Conservation (phyloP, 2,888 invertebrate species). For the Ophion obscuratus region DNA sequence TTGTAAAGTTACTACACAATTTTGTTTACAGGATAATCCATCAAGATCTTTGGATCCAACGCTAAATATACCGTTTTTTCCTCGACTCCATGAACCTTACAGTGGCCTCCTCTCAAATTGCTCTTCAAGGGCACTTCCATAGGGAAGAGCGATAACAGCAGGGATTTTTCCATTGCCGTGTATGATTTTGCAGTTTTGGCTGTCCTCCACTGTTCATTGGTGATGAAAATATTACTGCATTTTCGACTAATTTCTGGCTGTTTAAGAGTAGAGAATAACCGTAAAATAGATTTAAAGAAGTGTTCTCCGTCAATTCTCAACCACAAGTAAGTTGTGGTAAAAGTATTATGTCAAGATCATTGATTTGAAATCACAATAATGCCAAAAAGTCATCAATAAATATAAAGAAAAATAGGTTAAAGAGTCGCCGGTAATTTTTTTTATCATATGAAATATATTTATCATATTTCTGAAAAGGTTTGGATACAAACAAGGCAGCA, state of each 20-base stretch:
- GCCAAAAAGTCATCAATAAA: slow-evolving; percentile 2
- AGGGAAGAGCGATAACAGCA: no score
- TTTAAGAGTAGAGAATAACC: slow-evolving; percentile 1
- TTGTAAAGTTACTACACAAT: slow-evolving; percentile 14
- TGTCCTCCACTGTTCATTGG: slow-evolving; percentile 24
- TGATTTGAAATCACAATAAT: neutral
- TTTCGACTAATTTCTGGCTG: slow-evolving; percentile 33
- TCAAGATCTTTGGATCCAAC: slow-evolving; percentile 11
- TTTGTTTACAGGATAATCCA: slow-evolving; percentile 31
- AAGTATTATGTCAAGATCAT: no score
- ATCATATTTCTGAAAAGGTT: neutral
- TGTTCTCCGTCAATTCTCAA: no score
- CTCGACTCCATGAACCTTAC: slow-evolving; percentile 20
- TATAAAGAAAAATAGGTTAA: slow-evolving; percentile 4
- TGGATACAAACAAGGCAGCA: neutral
- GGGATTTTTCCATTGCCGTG: no score
- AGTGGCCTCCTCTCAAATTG: no score
- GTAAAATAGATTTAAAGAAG: no score
- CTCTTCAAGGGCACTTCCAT: no score
- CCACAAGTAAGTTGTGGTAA: neutral
- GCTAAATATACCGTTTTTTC: neutral
- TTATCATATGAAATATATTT: slow-evolving; percentile 7
- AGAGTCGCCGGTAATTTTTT: neutral
- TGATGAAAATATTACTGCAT: slow-evolving; percentile 22
- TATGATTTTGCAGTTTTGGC: slow-evolving; percentile 26